Percentiles rank a stretch among this genome's conserved stretches.
These are phyloP conservation scores for Triplophysa dalaica DNA, from an alignment of 2,113 vertebrate species.

Conservation along the genomic window DNA sequence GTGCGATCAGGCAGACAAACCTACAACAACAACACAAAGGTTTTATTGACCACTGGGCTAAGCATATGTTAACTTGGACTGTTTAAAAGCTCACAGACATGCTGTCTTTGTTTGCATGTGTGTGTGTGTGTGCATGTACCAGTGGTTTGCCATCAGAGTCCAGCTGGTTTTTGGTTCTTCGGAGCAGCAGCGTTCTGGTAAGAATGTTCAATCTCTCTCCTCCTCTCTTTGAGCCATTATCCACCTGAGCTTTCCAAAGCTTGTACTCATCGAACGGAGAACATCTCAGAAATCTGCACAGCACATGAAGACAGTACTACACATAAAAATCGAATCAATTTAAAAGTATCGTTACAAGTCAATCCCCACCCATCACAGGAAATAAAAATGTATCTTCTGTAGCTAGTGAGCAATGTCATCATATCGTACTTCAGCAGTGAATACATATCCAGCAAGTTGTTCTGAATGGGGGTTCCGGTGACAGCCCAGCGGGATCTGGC, in stretches of 20 bases:
- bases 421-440: slow-evolving; percentile 87
- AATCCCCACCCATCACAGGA: too few relatives aligned
- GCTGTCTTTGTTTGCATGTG: slow-evolving; percentile 9
- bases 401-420: background rate
- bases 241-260: slow-evolving; percentile 93
- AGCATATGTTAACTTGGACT: background rate
- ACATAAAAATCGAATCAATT: too few relatives aligned
- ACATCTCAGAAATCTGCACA: slow-evolving; percentile 86
- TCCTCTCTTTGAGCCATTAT: slow-evolving; percentile 88
- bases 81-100: background rate
- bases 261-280: slow-evolving; percentile 92
- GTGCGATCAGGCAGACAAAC: slow-evolving; percentile 81
- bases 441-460: slow-evolving; percentile 96
- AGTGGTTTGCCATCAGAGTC: slow-evolving; percentile 86
- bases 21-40: slow-evolving; percentile 63
- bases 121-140: slow-evolving; percentile 68
- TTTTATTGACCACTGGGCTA: background rate
- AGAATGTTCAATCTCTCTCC: slow-evolving; percentile 88
- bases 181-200: slow-evolving; percentile 84
- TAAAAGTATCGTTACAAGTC: too few relatives aligned
- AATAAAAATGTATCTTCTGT: background rate
- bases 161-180: slow-evolving; percentile 86
- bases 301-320: background rate
- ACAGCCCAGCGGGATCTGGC: slow-evolving; percentile 89
- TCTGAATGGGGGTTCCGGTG: slow-evolving; percentile 95